A percentile compares a stretch with the other conserved stretches of the same genome.
These are phyloP conservation scores for Peromyscus attwateri DNA, from an alignment of 2,797 vertebrate species.

Conservation along the genomic window DNA sequence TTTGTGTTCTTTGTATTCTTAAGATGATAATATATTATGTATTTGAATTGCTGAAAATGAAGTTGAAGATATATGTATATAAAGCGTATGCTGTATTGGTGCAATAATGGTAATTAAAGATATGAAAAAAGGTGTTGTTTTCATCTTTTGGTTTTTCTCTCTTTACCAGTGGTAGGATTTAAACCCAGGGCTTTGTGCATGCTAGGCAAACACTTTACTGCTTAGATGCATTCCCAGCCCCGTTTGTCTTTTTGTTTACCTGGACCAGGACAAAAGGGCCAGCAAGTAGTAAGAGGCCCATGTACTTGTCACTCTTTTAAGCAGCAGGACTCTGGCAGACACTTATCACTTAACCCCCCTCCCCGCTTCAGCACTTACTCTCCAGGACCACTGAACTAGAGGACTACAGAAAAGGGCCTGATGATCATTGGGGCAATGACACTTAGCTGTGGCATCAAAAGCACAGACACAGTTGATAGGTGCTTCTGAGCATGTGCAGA, in stretches of 20 bases:
- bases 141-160: constrained; percentile 61
- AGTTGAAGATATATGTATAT: constrained; percentile 88
- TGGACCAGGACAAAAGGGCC: background rate
- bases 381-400: background rate
- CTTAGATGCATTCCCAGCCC: background rate
- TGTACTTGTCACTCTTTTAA: constrained; percentile 38
- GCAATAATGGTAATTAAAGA: constrained; percentile 89
- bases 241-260: constrained; percentile 31
- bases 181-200: background rate
- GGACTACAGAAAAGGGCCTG: too few relatives aligned
- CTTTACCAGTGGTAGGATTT: background rate
- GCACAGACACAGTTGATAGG: background rate
- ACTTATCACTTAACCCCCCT: background rate
- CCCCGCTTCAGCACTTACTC: background rate
- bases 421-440: background rate
- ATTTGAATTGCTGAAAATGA: constrained; percentile 87
- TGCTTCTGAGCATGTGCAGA: background rate
- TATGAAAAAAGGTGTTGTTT: constrained; percentile 75
- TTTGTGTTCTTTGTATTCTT: constrained; percentile 87
- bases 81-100: constrained; percentile 89
- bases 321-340: background rate
- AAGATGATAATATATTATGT: constrained; percentile 90
- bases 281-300: constrained; percentile 39
- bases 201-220: background rate
- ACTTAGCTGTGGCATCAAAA: background rate